phyloP scores from a whole-genome alignment of 2,113 vertebrate species.

The Leptodactylus fuscus region DNA sequence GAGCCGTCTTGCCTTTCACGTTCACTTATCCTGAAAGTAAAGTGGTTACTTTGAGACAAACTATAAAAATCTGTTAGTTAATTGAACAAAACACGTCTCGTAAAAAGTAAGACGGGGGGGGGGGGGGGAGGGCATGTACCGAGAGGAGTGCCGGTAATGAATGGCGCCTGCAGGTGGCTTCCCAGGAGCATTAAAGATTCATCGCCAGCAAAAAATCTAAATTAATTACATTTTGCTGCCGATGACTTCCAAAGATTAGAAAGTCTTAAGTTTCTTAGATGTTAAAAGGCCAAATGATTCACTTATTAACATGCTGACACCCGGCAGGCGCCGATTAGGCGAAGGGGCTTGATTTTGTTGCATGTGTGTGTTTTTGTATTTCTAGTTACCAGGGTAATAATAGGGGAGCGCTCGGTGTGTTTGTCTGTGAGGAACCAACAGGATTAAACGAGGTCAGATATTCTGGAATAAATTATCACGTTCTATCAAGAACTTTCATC shows the following conservation, averaged over 20 bases:
- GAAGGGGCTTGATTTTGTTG: neutral
- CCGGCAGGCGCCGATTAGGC: neutral
- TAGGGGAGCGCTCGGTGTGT: neutral
- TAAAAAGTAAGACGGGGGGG: neutral
- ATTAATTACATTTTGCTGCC: conserved; percentile 43
- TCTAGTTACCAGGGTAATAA: neutral
- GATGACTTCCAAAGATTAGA: conserved; percentile 15
- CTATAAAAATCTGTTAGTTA: neutral
- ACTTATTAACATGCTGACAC: conserved; percentile 53
- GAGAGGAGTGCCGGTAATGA: neutral
- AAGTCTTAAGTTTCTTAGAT: conserved; percentile 29
- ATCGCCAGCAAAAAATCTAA: conserved; percentile 19
- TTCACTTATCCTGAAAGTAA: neutral
- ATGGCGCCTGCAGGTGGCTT: conserved; percentile 19
- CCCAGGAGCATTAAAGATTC: conserved; percentile 34
- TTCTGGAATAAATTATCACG: conserved; percentile 29
- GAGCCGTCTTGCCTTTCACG: neutral
- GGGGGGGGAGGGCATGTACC: neutral
- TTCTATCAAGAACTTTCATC: neutral
- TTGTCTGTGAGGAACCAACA: neutral
- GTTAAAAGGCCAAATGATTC: conserved; percentile 49
- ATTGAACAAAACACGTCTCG: neutral
- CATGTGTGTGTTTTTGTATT: neutral
- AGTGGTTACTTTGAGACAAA: neutral
- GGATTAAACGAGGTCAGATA: conserved; percentile 32